phyloP scores from a whole-genome alignment of 2,797 vertebrate species.

The Mus spretus region DNA sequence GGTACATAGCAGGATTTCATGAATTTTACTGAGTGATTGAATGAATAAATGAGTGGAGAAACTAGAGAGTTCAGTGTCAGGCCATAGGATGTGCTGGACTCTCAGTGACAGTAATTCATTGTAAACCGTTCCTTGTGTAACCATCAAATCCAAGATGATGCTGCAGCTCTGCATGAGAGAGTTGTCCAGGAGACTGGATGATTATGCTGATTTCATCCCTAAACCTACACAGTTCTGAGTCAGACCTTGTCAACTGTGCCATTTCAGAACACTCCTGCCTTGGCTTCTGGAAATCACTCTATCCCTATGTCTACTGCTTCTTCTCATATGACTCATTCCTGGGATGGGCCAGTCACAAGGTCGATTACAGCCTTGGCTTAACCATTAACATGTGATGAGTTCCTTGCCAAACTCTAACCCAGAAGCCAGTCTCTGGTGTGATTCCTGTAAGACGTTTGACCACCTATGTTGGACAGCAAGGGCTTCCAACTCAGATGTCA shows the following conservation, averaged over 20 bases:
- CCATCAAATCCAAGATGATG: background rate
- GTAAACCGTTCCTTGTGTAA: background rate
- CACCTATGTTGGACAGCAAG: background rate
- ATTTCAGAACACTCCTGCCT: background rate
- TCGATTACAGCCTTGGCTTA: background rate
- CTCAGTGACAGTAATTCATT: background rate
- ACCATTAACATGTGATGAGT: background rate
- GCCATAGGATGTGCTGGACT: background rate
- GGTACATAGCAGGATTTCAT: background rate
- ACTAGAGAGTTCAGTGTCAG: background rate
- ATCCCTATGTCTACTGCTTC: background rate
- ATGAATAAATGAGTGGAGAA: background rate
- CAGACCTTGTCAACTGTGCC: background rate
- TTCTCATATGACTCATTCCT: background rate
- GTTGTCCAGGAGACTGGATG: slow-evolving; percentile 35
- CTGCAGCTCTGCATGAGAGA: background rate
- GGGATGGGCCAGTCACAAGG: background rate
- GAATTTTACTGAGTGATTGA: slow-evolving; percentile 34
- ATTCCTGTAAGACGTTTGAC: background rate
- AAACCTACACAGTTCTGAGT: background rate
- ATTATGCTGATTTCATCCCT: background rate
- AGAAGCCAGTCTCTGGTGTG: background rate
- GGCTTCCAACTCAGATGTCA: background rate
- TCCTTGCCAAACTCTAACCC: background rate
- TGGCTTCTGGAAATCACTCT: background rate